These are phyloP conservation scores for Myathropa florea DNA, from an alignment of 2,888 invertebrate species.

Conservation along the genomic window DNA sequence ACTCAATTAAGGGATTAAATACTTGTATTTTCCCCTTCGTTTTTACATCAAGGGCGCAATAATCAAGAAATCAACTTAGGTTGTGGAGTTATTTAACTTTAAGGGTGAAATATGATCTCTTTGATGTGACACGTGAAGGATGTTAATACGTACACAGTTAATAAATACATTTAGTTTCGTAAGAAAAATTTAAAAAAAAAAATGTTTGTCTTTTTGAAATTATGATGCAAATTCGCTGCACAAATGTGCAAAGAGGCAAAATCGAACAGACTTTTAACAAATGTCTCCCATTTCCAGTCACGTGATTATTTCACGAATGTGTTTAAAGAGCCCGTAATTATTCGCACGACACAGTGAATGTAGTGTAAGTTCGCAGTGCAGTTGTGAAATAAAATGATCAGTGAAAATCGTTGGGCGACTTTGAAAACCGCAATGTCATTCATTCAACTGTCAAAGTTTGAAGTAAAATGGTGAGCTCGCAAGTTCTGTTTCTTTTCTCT, in stretches of 20 bases:
- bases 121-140: constrained; percentile 16
- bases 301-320: background rate
- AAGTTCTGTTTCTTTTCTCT: background rate
- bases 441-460: too few species aligned
- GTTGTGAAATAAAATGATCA: background rate
- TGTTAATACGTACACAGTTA: too few species aligned
- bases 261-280: background rate
- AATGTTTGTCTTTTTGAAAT: too few species aligned
- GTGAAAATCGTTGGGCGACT: background rate
- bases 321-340: background rate
- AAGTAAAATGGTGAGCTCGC: background rate
- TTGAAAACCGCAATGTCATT: background rate
- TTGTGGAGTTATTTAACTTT: background rate
- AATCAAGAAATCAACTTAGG: background rate
- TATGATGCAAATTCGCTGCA: too few species aligned
- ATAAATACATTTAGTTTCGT: too few species aligned
- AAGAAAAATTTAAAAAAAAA: too few species aligned
- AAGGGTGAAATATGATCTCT: constrained; percentile 35
- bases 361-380: background rate
- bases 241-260: background rate
- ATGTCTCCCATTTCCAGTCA: background rate
- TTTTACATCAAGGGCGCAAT: background rate
- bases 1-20: constrained; percentile 29
- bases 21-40: background rate
- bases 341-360: background rate